Percentiles rank a stretch among this genome's conserved stretches.
Conservation (phyloP, 2,113 vertebrate species). For the Archocentrus centrarchus region DNA sequence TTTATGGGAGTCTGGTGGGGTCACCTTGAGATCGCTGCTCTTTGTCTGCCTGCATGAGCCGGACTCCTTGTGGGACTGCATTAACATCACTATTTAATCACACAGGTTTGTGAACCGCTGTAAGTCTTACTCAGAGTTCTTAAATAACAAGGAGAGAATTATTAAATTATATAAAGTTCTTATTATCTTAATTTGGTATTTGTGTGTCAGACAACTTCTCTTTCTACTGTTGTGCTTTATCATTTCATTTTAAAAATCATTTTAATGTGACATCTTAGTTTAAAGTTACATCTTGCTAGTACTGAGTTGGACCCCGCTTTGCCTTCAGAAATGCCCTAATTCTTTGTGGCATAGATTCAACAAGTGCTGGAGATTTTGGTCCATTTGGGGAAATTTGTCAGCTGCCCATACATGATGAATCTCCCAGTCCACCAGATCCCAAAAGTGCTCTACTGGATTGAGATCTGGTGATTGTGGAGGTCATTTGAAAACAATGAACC, state of each 20-base stretch:
- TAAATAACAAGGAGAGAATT: neutral
- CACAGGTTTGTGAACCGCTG: constrained; percentile 28
- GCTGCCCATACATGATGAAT: too few species aligned
- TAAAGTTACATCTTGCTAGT: neutral
- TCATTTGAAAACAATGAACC: neutral
- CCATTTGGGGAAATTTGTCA: too few species aligned
- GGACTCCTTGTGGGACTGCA: constrained; percentile 40
- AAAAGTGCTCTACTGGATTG: neutral
- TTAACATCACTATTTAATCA: constrained; percentile 63
- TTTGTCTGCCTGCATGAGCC: constrained; percentile 2
- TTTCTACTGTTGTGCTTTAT: neutral
- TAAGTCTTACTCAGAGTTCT: constrained; percentile 26
- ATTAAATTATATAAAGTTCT: neutral
- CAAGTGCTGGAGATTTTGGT: too few species aligned
- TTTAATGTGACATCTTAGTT: neutral
- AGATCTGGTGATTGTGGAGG: neutral
- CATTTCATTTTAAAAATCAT: neutral
- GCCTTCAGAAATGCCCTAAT: neutral
- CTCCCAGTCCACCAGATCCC: neutral
- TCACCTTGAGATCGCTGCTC: constrained; percentile 63
- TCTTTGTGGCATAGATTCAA: too few species aligned
- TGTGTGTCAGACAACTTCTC: neutral
- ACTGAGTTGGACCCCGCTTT: neutral
- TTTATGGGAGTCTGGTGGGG: constrained; percentile 54
- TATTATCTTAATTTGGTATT: neutral